Evolutionary conservation across 2,797 vertebrate species (phyloP), one percentile per base, ranked within the genome.

Genomic region (Pelodytes ibericus): DNA sequence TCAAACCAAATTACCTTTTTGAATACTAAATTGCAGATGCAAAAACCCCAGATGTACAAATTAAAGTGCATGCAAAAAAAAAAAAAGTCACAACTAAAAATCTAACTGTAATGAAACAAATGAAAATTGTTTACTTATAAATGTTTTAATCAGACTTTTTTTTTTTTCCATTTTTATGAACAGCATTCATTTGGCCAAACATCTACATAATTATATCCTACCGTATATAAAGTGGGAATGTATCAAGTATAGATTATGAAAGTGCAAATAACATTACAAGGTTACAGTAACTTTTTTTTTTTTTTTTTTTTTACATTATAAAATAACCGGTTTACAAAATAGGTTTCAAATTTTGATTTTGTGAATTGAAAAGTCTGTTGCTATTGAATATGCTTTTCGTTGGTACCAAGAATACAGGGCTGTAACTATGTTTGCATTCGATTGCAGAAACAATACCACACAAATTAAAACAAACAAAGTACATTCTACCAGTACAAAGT

Each of bases 171-270:
- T 89, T 91, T n/a, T 91, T 91, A 91, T 92, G 90, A 91, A 92
- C 93, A 93, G 92, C 91, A 94, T 97, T 96, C 90, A 95, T 96
- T 95, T 97, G 96, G 95, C 94, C 94, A 95, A 94, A 97, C 94
- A 93, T 94, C 93, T 92, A 94, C 94, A 95, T 88, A 89, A 90
- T 90, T 92, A 87, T 91, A 88, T 94, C 92, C 94, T 92, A 92
- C 87, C 88, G 94, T 96, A 98, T 92, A 93, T 94, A 98, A 99
- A 99, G 90, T 95, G 95, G 97, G 97, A 99, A 99, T 99, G 96
- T 98, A 98, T 97, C 95, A 98, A 98, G 96, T 98, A 97, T 96
- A 97, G 94, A 95, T 94, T 98, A 98, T 95, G 95, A 98, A 98
- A 99, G 97, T 99, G 96, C 97, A 99, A 99, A 97, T 92, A 96